Evolutionary conservation across 2,888 invertebrate genomes (phyloP), one percentile per base, ranked within the genome.

Genomic region (Chalcosyrphus nemorum): DNA sequence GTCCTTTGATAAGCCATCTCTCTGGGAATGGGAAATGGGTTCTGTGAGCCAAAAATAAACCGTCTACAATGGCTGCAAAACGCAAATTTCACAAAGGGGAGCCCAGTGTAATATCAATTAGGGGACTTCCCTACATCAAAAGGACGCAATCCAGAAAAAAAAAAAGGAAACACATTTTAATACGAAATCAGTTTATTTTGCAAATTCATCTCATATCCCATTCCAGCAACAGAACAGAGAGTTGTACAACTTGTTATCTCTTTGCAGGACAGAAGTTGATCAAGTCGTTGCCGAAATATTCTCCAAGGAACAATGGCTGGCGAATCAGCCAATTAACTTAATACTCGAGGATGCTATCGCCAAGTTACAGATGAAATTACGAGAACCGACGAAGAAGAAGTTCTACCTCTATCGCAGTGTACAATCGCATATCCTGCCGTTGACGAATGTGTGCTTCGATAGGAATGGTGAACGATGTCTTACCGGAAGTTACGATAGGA

Each of bases 401-500:
- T 95, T 94, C 90, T 94, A 94, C 90, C 93, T 94, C 87, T 94
- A 94, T 92, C 94, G 94, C 90, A 93, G 93, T 0, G 89, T 95
- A 84, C 93, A 93, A 88, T 93, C 94, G 0, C 95, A 96, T 89
- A 92, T 95, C 13, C 91, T 95, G 85, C 95, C 95, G 1, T 91
- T 96, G 35, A 95, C 95, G 4, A 95, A 95, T 88, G 94, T 95
- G 21, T 94, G 94, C 41, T 94, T 95, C 88, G 94, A 95, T 90
- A 94, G 95, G 89, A 92, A 92, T 88, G 95, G 95, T 9, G 93
- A 93, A 88, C 96, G 95, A 89, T 96, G 96, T 90, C 92, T 96
- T 82, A 95, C 96, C 1, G 96, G 96, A 86, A 96, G 96, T 90
- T 97, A 96, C 90, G 97, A 97, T 90, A 93, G 96, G 86, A 96